Evolutionary conservation across 2,888 invertebrate genomes (phyloP).

Genomic region (Graphium colonna): DNA sequence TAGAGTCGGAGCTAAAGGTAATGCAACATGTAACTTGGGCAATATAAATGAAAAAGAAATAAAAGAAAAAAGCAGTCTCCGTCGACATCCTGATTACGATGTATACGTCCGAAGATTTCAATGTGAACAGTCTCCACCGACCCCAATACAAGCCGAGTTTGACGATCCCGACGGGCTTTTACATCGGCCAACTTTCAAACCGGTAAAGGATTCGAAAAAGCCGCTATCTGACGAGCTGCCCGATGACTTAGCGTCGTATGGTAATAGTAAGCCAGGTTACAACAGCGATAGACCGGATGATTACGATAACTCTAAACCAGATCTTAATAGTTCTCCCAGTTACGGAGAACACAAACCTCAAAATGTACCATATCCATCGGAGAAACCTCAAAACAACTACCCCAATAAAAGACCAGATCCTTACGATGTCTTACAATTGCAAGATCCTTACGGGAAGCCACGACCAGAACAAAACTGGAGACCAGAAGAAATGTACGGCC

Average conservation of each 20-base stretch:
- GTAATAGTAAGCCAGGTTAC: conserved; percentile 34
- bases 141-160: conserved; percentile 52
- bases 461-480: conserved; percentile 36
- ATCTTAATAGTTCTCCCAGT: conserved; percentile 51
- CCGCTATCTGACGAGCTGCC: conserved; percentile 45
- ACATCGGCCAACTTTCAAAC: conserved; percentile 61
- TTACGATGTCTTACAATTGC: conserved; percentile 55
- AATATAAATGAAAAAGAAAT: conserved; percentile 56
- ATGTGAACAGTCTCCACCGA: conserved; percentile 65
- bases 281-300: conserved; percentile 58
- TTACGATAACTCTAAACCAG: conserved; percentile 47
- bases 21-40: conserved; percentile 67
- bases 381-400: conserved; percentile 29
- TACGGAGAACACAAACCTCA: conserved; percentile 60
- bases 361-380: conserved; percentile 51
- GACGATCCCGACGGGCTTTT: conserved; percentile 49
- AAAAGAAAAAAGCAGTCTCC: conserved; percentile 50
- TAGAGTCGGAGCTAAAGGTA: conserved; percentile 74
- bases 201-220: conserved; percentile 53
- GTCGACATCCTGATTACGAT: conserved; percentile 65
- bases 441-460: conserved; percentile 43
- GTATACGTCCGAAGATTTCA: conserved; percentile 60
- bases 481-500: conserved; percentile 47
- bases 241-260: conserved; percentile 43
- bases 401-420: conserved; percentile 40